Evolutionary conservation across 2,888 invertebrate species (phyloP).

Genomic region (Branchipolynoe longqiensis): DNA sequence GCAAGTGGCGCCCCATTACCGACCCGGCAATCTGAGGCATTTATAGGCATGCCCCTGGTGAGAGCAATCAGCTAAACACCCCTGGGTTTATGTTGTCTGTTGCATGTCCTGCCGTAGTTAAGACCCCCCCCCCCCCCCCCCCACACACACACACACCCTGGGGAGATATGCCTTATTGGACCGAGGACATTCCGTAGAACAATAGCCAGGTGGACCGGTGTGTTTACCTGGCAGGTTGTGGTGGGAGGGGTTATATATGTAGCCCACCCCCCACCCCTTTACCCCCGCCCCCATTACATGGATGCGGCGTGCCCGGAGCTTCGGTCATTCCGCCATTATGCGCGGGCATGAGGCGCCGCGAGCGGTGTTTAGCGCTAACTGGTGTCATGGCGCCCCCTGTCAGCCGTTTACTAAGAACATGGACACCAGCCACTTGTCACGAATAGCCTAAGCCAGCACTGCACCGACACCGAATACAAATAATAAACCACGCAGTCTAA

Average conservation of each 20-base stretch:
- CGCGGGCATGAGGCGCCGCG: neutral
- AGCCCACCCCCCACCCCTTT: neutral
- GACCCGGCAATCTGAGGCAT: neutral
- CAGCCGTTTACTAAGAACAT: neutral
- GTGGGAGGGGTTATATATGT: neutral
- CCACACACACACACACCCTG: neutral
- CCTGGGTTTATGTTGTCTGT: neutral
- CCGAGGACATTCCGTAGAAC: slow-evolving; percentile 26
- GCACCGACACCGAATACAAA: too few species aligned
- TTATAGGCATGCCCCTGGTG: slow-evolving; percentile 15
- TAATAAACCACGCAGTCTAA: too few species aligned
- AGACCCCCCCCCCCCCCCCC: neutral
- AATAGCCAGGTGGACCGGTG: neutral
- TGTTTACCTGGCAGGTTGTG: neutral
- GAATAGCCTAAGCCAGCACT: neutral
- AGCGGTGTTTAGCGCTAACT: slow-evolving; percentile 24
- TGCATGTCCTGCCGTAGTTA: slow-evolving; percentile 32
- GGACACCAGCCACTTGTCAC: neutral
- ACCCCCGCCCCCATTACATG: neutral
- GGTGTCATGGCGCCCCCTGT: slow-evolving; percentile 21
- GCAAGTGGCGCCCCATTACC: slow-evolving; percentile 14
- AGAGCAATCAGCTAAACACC: neutral
- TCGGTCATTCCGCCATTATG: neutral
- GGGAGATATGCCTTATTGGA: neutral
- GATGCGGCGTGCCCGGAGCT: neutral